Evolutionary conservation across 2,113 vertebrate species (phyloP), one percentile per base, ranked within the genome.

Genomic region (Lethenteron camtschaticum): DNA sequence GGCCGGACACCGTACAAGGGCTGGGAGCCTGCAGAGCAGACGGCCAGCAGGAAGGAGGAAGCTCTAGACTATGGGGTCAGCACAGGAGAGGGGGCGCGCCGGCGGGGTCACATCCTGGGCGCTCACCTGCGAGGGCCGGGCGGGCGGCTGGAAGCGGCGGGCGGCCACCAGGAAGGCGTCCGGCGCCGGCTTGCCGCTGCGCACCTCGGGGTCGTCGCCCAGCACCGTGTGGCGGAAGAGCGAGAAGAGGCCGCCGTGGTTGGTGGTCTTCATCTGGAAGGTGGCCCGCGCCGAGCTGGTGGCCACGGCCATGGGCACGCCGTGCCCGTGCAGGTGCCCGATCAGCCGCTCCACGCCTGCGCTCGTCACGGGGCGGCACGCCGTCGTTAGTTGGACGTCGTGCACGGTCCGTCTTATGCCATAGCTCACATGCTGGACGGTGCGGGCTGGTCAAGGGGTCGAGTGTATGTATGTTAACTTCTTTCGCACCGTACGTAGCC

Each of bases 101-200:
- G 59, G 13, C 59, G n/a, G 10, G 63, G 63, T 66, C 14, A 66
- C 20, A 9, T 20, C 63, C 24, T n/a, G 63, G 24, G 8, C n/a
- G n/a, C 77, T 73, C 79, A 94, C 91, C 82, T 85, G 79, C 56
- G 81, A 79, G 0, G 76, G 75, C 11, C 76, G 2, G 10, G 81
- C 78, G 2, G 85, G 73, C 2, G 86, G 87, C 1, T 74, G 20
- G 78, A 97, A 97, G 59, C 85, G 82, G 41, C 75, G 72, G 24
- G 87, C 89, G 73, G 86, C 90, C 41, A 84, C 76, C 14, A 95
- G 80, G 76, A 95, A 97, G 20, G 79, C 77, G 78, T 95, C 88
- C 0, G 90, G 90, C 1, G 80, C 66, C 0, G 91, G 94, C 74
- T 96, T 95, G 71, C 83, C 77, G 1, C 58, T 56, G 73, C 78